Conservation (phyloP, 1,140 invertebrate species). For the Drosophila seguyi region DNA sequence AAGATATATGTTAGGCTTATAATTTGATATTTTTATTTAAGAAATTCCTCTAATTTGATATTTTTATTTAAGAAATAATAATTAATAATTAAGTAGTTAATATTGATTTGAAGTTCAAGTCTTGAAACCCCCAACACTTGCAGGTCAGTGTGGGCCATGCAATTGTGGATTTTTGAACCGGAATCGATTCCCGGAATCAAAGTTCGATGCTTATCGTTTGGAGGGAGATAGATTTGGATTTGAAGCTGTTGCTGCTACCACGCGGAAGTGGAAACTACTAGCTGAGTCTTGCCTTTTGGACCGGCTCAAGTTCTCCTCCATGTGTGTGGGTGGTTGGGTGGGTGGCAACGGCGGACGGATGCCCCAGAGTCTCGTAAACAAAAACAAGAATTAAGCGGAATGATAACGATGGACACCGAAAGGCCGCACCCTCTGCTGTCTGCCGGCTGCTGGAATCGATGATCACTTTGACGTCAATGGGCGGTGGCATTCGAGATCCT, state of each 20-base stretch:
- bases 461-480: constrained; percentile 49
- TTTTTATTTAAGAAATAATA: not conserved
- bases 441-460: constrained; percentile 11
- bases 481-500: constrained; percentile 39
- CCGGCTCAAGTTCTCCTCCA: not conserved
- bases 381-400: constrained; percentile 25
- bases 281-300: not conserved
- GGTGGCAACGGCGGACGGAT: not conserved
- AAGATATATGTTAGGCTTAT: too few relatives aligned
- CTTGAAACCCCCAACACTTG: not conserved
- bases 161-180: constrained; percentile 54
- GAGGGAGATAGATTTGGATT: too few relatives aligned
- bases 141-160: constrained; percentile 10
- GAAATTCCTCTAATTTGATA: too few relatives aligned
- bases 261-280: not conserved
- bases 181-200: constrained; percentile 48
- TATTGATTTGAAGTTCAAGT: too few relatives aligned
- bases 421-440: constrained; percentile 17
- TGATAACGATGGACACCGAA: constrained; percentile 17
- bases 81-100: too few relatives aligned
- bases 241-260: not conserved
- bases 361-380: constrained; percentile 26
- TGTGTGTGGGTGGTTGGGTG: constrained; percentile 3
- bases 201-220: constrained; percentile 49
- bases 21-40: too few relatives aligned